A percentile compares a stretch with the other conserved stretches of the same genome.
Conservation (phyloP, 2,888 invertebrate genomes). For the Electrophaes corylata region DNA sequence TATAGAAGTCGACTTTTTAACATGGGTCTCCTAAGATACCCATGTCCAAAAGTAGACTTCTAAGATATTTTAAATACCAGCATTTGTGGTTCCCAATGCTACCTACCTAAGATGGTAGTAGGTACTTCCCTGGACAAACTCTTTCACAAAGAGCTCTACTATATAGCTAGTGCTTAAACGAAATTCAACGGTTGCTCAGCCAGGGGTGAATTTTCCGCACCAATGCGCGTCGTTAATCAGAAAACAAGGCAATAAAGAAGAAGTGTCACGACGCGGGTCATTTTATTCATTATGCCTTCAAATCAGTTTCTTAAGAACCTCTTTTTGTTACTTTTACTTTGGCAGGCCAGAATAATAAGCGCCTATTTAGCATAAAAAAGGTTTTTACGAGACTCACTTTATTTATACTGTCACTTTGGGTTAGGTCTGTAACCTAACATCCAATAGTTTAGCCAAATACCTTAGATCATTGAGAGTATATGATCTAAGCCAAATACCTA, state of each 20-base stretch:
- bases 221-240: constrained; percentile 35
- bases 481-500: no score
- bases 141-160: no score
- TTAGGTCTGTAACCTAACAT: not conserved
- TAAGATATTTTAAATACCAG: no score
- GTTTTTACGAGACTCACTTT: not conserved
- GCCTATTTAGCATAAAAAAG: constrained; percentile 2
- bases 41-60: no score
- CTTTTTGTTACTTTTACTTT: constrained; percentile 4
- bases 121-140: no score
- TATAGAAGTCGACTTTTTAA: not conserved
- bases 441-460: no score
- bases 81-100: no score
- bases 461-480: no score
- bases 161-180: no score
- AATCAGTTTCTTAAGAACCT: constrained; percentile 25
- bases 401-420: not conserved
- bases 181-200: constrained; percentile 3
- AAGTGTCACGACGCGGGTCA: constrained; percentile 23
- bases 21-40: no score
- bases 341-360: not conserved
- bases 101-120: no score
- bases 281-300: constrained; percentile 18
- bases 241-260: constrained; percentile 34
- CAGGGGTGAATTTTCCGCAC: constrained; percentile 33